A percentile compares a stretch with the other conserved stretches of the same genome.
phyloP scores from a whole-genome alignment of 2,888 invertebrate species.

The Drosophila cognata region DNA sequence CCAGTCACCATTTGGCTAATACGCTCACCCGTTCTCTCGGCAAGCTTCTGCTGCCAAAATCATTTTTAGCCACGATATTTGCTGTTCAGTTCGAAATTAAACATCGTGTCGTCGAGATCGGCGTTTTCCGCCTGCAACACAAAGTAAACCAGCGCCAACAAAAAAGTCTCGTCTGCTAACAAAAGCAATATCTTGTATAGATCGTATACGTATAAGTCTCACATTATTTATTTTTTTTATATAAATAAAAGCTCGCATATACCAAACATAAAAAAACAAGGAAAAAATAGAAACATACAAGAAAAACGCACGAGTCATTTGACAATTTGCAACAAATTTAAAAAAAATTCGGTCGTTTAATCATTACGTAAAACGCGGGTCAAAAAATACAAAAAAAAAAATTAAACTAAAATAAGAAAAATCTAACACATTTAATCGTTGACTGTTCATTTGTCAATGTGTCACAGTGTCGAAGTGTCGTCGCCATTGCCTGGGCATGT shows the following conservation, averaged over 20 bases:
- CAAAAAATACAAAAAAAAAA: slow-evolving; percentile 24
- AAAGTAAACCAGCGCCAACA: slow-evolving; percentile 30
- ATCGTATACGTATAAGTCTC: slow-evolving; percentile 47
- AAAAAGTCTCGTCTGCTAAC: slow-evolving; percentile 41
- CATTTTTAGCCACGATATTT: slow-evolving; percentile 68
- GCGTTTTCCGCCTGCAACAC: slow-evolving; percentile 39
- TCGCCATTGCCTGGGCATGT: slow-evolving; percentile 41
- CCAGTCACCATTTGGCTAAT: slow-evolving; percentile 14
- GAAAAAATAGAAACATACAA: slow-evolving; percentile 14
- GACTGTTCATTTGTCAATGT: slow-evolving; percentile 62
- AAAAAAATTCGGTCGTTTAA: slow-evolving; percentile 72
- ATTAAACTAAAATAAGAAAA: slow-evolving; percentile 11
- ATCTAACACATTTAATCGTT: slow-evolving; percentile 36
- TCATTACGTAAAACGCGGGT: slow-evolving; percentile 72
- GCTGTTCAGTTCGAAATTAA: slow-evolving; percentile 74
- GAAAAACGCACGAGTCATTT: slow-evolving; percentile 43
- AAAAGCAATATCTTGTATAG: slow-evolving; percentile 55
- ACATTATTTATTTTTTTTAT: slow-evolving; percentile 44
- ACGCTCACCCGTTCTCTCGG: slow-evolving; percentile 49
- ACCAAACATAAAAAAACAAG: slow-evolving; percentile 40
- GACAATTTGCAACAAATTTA: slow-evolving; percentile 76
- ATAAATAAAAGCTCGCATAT: slow-evolving; percentile 71
- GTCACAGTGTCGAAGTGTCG: slow-evolving; percentile 52
- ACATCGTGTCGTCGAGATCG: slow-evolving; percentile 68
- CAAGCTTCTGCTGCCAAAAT: slow-evolving; percentile 61